Percentiles rank a stretch among this genome's conserved stretches.
These are phyloP conservation scores for Botia almorhae DNA, from an alignment of 2,797 vertebrate species.

Conservation along the genomic window DNA sequence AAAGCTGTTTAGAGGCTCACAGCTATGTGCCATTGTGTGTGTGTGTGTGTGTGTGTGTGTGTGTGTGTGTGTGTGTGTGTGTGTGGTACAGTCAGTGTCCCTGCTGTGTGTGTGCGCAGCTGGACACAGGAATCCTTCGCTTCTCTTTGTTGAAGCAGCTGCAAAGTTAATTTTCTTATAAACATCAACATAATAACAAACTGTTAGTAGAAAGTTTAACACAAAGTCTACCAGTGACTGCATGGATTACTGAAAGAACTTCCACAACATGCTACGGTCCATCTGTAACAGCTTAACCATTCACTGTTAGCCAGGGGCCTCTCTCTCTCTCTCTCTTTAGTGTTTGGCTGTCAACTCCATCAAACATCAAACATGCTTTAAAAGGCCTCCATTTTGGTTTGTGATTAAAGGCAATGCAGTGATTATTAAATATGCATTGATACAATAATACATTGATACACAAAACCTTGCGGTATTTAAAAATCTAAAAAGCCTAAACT, in stretches of 20 bases:
- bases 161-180: conserved; percentile 51
- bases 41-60: too few species aligned
- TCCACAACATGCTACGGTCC: background rate
- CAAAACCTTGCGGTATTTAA: too few species aligned
- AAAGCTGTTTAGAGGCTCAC: conserved; percentile 57
- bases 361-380: background rate
- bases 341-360: background rate
- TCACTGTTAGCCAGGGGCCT: conserved; percentile 17
- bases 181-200: conserved; percentile 36
- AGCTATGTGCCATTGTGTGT: conserved; percentile 23
- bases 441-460: too few species aligned
- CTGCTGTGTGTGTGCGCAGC: conserved; percentile 30
- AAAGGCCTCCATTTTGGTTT: background rate
- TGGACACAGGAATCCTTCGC: conserved; percentile 36
- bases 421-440: too few species aligned
- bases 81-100: conserved; percentile 21
- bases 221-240: background rate
- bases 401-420: too few species aligned
- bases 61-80: conserved; percentile 9
- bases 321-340: background rate
- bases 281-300: conserved; percentile 12
- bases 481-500: too few species aligned
- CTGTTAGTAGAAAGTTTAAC: background rate
- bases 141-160: conserved; percentile 65
- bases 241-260: conserved; percentile 14